These are phyloP conservation scores for Vandiemenella viatica DNA, from an alignment of 2,888 invertebrate genomes.

Conservation along the genomic window DNA sequence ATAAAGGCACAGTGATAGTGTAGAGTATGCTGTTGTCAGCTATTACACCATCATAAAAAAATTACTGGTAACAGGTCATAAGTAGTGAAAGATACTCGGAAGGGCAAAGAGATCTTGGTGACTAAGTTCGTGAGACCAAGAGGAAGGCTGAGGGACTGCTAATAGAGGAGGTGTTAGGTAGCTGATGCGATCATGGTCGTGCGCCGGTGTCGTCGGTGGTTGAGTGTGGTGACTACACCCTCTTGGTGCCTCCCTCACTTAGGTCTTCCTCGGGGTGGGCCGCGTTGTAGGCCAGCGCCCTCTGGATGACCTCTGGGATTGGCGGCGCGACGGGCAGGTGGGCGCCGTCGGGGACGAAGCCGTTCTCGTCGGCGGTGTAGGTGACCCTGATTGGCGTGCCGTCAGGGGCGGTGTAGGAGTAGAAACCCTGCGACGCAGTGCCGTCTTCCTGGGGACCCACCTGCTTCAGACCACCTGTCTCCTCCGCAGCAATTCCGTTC, in stretches of 20 bases:
- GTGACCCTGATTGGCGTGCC: slow-evolving; percentile 44
- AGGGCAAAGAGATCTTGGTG: no score
- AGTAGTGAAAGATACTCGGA: no score
- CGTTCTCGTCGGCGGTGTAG: slow-evolving; percentile 54
- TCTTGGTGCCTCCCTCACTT: neutral
- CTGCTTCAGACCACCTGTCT: slow-evolving; percentile 40
- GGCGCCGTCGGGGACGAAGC: slow-evolving; percentile 44
- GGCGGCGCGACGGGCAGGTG: slow-evolving; percentile 30
- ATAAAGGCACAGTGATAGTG: no score
- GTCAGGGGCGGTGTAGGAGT: slow-evolving; percentile 51
- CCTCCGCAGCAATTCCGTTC: slow-evolving; percentile 40
- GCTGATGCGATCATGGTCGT: no score
- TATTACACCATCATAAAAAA: no score
- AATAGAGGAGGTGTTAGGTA: no score
- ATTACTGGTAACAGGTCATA: no score
- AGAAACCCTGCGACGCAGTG: slow-evolving; percentile 35
- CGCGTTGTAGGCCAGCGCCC: slow-evolving; percentile 30
- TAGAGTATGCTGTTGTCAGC: no score
- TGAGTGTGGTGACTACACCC: neutral
- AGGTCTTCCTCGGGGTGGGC: slow-evolving; percentile 31
- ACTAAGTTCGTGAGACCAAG: no score
- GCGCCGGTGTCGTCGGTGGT: neutral
- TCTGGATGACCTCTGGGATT: slow-evolving; percentile 29
- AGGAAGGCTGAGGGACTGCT: no score
- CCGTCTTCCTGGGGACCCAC: slow-evolving; percentile 32